phyloP scores from a whole-genome alignment of 1,140 invertebrate species.

The Caenorhabditis tropicalis region DNA sequence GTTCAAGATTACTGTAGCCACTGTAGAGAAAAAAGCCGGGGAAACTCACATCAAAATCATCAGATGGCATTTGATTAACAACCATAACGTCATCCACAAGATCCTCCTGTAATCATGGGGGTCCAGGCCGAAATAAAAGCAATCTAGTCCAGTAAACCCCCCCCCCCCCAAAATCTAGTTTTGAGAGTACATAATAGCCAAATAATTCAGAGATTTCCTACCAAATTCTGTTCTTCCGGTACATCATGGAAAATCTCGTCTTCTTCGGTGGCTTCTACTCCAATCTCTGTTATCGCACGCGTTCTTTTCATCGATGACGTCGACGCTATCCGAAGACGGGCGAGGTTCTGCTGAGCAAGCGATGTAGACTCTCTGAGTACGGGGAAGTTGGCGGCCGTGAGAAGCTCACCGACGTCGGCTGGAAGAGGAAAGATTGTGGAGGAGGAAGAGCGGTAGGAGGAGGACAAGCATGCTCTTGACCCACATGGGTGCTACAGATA shows the following conservation, averaged over 20 bases:
- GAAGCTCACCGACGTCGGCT: conserved; percentile 51
- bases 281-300: not conserved
- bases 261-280: conserved; percentile 17
- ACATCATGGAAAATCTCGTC: conserved; percentile 21
- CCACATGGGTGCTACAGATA: too few species aligned
- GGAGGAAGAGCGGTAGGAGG: not conserved
- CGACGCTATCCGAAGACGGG: not conserved
- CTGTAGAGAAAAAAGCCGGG: too few species aligned
- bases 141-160: too few species aligned
- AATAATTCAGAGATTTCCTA: too few species aligned
- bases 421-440: not conserved
- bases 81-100: not conserved
- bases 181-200: too few species aligned
- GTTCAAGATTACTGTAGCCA: too few species aligned
- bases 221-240: not conserved
- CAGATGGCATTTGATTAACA: not conserved
- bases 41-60: too few species aligned
- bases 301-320: not conserved
- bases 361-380: not conserved
- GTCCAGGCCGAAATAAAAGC: too few species aligned
- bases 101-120: not conserved
- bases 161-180: too few species aligned
- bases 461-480: too few species aligned
- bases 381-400: conserved; percentile 28
- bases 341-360: not conserved